Base-by-base conservation (phyloP, 2,888 invertebrate genomes). In the Anoplius nigerrimus region DNA sequence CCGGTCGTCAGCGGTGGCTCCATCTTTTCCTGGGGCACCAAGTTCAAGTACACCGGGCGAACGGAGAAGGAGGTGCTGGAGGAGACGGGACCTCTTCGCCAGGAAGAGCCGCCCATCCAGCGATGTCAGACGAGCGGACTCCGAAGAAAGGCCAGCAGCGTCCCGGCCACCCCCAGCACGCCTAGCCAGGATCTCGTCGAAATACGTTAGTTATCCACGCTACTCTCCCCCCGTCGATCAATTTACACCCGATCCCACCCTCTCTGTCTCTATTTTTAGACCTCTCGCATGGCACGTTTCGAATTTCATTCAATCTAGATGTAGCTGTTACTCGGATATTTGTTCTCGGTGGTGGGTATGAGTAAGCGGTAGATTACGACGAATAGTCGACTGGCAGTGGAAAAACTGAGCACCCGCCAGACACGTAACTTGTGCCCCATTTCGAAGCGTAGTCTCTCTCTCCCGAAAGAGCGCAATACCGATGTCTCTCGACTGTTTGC, bases 11-110 rank as follows among this genome's bases (percentile, higher is more conserved):
- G 96, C 18, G 96, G 97, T 60, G 97, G 97, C 57, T 96, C 97
- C 56, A 92, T 97, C 83, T 97, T 97, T 90, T 97, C 97, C 22
- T 95, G 96, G 94, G 97, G 97, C 66, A 97, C 97, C 34, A 97
- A 97, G 90, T 97, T 98, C 89, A 94, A 95, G 84, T 98, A 98
- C 90, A 93, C 95, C 84, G 98, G 98, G 0, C 92, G 97, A 80
- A 97, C 97, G 55, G 97, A 98, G 90, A 92, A 94, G 53, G 98
- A 98, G 90, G 96, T 98, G 71, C 90, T 97, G 67, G 95, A 95
- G 87, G 94, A 97, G 83, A 93, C 93, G 82, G 94, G 93, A 55
- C 89, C 89, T 24, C 83, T 89, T 56, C 84, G 89, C 52, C 74
- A 90, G 88, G 86, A 92, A 88, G 76, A 89, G 89, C 92, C 92